These are phyloP conservation scores for Tachina fera DNA, from an alignment of 2,888 invertebrate species.

Conservation along the genomic window DNA sequence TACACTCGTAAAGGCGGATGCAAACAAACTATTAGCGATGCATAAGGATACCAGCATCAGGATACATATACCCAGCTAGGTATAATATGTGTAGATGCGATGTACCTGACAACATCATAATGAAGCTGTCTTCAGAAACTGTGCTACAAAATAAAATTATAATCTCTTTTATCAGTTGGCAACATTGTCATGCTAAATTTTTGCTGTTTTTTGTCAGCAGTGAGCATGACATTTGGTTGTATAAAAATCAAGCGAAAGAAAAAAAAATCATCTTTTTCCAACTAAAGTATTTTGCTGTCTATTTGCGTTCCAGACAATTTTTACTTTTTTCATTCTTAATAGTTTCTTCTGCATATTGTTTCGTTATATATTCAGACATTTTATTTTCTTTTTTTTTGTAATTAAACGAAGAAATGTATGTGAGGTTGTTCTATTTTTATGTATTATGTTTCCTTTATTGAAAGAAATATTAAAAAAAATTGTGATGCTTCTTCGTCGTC, in stretches of 20 bases:
- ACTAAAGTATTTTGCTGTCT: constrained; percentile 54
- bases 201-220: constrained; percentile 29
- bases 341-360: constrained; percentile 1
- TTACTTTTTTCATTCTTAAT: constrained; percentile 4
- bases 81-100: neutral
- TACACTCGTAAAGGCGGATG: neutral
- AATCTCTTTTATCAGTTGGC: constrained; percentile 66
- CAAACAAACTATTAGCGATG: constrained; percentile 11
- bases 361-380: constrained; percentile 22
- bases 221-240: constrained; percentile 63
- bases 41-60: constrained; percentile 20
- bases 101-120: constrained; percentile 55
- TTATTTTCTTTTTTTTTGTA: constrained; percentile 43
- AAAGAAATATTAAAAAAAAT: constrained; percentile 28
- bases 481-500: constrained; percentile 59
- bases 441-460: neutral
- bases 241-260: neutral
- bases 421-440: neutral
- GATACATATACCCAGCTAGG: neutral
- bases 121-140: constrained; percentile 54
- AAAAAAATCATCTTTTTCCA: constrained; percentile 30
- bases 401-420: constrained; percentile 8
- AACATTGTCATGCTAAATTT: constrained; percentile 66
- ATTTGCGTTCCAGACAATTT: constrained; percentile 60
- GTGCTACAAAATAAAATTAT: constrained; percentile 28